Percentiles rank a stretch among this genome's conserved stretches.
phyloP scores from a whole-genome alignment of 2,888 invertebrate genomes.

The Rotaria sp. region DNA sequence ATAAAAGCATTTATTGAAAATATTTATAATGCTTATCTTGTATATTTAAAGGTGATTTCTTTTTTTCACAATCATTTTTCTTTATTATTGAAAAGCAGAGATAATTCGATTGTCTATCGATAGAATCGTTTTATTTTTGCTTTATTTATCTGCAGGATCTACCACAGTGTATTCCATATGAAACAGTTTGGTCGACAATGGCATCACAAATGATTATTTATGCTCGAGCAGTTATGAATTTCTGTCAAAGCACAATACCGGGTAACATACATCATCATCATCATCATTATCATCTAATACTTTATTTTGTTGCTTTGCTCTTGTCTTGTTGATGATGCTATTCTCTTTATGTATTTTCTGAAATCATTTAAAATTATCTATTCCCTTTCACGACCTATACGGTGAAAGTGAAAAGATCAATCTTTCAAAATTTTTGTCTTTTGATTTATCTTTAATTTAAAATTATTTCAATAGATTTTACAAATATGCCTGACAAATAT shows the following conservation, averaged over 20 bases:
- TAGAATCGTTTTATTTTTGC: not conserved
- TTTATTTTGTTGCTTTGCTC: too few relatives aligned
- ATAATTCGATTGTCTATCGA: not conserved
- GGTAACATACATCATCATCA: not conserved
- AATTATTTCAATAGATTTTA: not conserved
- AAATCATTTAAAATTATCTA: too few relatives aligned
- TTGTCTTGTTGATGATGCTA: too few relatives aligned
- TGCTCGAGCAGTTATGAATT: not conserved
- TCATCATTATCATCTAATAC: too few relatives aligned
- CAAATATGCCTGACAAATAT: not conserved
- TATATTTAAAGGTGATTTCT: not conserved
- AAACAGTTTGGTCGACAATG: conserved; percentile 14
- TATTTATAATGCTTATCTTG: not conserved
- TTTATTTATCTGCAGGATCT: not conserved
- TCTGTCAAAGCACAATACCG: conserved; percentile 9
- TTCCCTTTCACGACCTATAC: too few relatives aligned
- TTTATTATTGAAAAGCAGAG: not conserved
- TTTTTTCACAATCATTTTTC: not conserved
- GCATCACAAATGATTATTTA: not conserved
- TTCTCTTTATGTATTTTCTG: too few relatives aligned
- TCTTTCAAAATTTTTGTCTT: too few relatives aligned
- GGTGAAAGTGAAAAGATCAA: too few relatives aligned
- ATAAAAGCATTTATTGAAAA: not conserved
- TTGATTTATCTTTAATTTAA: not conserved
- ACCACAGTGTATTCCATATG: not conserved